Evolutionary conservation across 2,888 invertebrate species (phyloP), one percentile per base, ranked within the genome.

Genomic region (Drosophila borborema): DNA sequence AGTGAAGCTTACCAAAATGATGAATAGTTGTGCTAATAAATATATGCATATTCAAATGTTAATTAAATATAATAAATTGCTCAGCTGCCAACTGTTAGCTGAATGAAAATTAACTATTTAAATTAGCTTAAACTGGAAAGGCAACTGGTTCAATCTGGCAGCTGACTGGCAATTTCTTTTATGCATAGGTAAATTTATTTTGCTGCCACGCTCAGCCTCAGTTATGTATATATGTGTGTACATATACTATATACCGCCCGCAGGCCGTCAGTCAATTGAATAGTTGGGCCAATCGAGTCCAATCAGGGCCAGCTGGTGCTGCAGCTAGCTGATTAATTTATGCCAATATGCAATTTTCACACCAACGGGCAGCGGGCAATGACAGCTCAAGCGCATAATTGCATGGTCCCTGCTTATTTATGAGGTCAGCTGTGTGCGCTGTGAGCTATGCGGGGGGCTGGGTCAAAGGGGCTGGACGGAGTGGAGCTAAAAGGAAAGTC

Each of bases 301-400:
- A 86, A 86, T 83, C 86, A 84, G 60, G 68, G 70, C 61, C 80
- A 84, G 77, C 74, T 74, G 86, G 38, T 43, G 45, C 31, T 49
- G 61, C 64, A 68, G 67, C 77, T 70, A 72, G 59, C 85, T 86
- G 85, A 85, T 85, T 85, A 85, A 85, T 85, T 85, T 85, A 87
- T 85, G 82, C 85, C 85, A 87, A 84, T 85, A 85, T 85, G 85
- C 85, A 85, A 85, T 85, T 86, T 85, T 85, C 85, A 87, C 85
- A 85, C 85, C 85, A 81, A 69, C 73, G 72, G 74, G 76, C 78
- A 80, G 63, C 65, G 80, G 78, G 82, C 80, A 85, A 72, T 84
- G 87, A 82, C 87, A 86, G 85, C 78, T 80, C 82, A 82, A 77
- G 87, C 85, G 85, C 75, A 85, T 85, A 85, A 85, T 85, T 85